Evolutionary conservation across 2,113 vertebrate genomes (phyloP), one percentile per base, ranked within the genome.

Genomic region (Pangasianodon hypophthalmus): DNA sequence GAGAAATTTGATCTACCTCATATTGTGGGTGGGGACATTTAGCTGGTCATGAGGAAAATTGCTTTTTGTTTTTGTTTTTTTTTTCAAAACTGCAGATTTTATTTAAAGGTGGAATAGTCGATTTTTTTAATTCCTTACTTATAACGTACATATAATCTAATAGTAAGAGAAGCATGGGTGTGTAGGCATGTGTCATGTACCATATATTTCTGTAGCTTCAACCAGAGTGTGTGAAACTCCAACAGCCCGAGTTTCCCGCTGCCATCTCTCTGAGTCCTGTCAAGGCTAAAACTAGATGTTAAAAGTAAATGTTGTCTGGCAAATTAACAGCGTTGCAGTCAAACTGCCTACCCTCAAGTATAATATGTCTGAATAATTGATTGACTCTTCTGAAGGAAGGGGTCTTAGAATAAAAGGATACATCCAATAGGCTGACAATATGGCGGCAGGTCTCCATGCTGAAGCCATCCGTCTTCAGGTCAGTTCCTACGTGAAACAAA

Each of bases 351-450:
- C 1, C 9, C 54, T 54, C 1, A 41, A 50, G 26, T n/a, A 13
- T 84, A 41, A 29, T 46, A 46, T 29, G 2, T 84, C 56, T 8
- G 0, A 62, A 84, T 29, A 24, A 44, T 13, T 44, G 21, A 26
- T 14, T 46, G 11, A 26, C 37, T 60, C 3, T 62, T 62, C 5
- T 46, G 5, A 24, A 84, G 29, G 29, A 48, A 79, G 44, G 44
- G 37, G 21, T 13, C 1, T 50, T 58, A 32, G 32, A 32, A 82
- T 8, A 29, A 93, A 97, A 97, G 96, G 98, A 98, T 98, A 98
- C 97, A 18, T 99, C 98, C 5, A 98, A 88, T 54, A 99, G 96
- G 86, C 97, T 97, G 48, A 99, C 95, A 91, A 98, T 97, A 92
- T 96, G 96, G 69, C 97, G 96, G 91, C 98, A 99, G 0, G 98